Evolutionary conservation across 2,113 vertebrate species (phyloP).

Genomic region (Carollia perspicillata): DNA sequence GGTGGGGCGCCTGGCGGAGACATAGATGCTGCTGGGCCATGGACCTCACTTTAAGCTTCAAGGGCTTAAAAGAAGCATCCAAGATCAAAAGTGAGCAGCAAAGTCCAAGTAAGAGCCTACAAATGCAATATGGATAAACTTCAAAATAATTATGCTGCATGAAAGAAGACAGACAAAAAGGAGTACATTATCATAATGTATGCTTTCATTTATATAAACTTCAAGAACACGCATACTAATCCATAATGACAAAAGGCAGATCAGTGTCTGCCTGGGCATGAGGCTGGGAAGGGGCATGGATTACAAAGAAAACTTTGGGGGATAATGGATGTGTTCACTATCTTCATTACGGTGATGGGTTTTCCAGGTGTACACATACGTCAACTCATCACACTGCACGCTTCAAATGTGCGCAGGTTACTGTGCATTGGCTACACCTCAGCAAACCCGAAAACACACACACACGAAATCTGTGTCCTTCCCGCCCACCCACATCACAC

Average conservation of each 20-base stretch:
- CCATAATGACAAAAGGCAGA: neutral
- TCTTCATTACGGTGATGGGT: neutral
- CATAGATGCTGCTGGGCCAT: neutral
- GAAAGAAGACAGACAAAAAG: slow-evolving; percentile 1
- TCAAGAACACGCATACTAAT: neutral
- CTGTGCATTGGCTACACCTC: neutral
- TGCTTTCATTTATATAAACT: neutral
- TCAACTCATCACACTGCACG: neutral
- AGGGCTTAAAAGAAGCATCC: neutral
- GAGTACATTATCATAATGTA: neutral
- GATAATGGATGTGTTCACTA: neutral
- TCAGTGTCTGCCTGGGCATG: neutral
- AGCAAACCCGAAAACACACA: neutral
- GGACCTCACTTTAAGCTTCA: neutral
- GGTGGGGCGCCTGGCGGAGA: neutral
- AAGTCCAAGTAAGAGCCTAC: neutral
- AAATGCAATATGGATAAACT: neutral
- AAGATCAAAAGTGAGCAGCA: neutral
- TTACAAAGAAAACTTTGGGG: neutral
- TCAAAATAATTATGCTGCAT: neutral
- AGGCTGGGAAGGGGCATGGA: neutral
- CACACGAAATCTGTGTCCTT: neutral
- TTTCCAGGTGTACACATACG: neutral
- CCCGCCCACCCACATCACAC: neutral
- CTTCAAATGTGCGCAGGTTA: neutral